Evolutionary conservation across 2,797 vertebrate species (phyloP).

Genomic region (Notolabrus celidotus): DNA sequence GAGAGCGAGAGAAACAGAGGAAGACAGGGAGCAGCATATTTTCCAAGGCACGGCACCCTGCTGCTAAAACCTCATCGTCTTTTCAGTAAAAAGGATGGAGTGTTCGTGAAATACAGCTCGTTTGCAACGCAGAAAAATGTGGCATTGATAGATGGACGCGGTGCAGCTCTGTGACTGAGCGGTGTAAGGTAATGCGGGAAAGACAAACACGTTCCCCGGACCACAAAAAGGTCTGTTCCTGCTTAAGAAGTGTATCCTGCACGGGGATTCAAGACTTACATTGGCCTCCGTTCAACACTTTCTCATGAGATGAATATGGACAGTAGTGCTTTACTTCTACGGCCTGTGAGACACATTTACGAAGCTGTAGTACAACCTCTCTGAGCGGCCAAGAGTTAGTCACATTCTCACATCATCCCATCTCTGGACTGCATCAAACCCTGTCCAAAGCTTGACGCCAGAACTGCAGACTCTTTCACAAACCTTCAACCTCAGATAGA

Average conservation of each 20-base stretch:
- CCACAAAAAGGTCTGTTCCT: slow-evolving; percentile 63
- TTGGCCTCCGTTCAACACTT: slow-evolving; percentile 64
- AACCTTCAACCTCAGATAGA: slow-evolving; percentile 24
- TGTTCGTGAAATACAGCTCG: slow-evolving; percentile 62
- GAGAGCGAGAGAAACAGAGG: slow-evolving; percentile 53
- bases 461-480: slow-evolving; percentile 24
- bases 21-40: slow-evolving; percentile 62
- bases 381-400: slow-evolving; percentile 51
- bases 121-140: slow-evolving; percentile 65
- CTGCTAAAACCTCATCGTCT: slow-evolving; percentile 71
- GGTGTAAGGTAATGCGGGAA: slow-evolving; percentile 63
- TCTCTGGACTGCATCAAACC: slow-evolving; percentile 47
- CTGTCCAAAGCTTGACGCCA: slow-evolving; percentile 41
- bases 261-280: slow-evolving; percentile 69
- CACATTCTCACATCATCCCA: slow-evolving; percentile 43
- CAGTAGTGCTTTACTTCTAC: slow-evolving; percentile 24
- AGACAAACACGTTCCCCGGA: slow-evolving; percentile 58
- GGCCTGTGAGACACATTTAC: slow-evolving; percentile 40
- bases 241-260: slow-evolving; percentile 59
- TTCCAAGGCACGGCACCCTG: slow-evolving; percentile 69
- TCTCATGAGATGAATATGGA: slow-evolving; percentile 54
- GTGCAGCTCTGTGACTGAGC: slow-evolving; percentile 64
- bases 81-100: slow-evolving; percentile 64
- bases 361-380: slow-evolving; percentile 38
- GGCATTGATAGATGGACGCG: slow-evolving; percentile 70